Evolutionary conservation across 2,888 invertebrate genomes (phyloP).

Genomic region (Drosophila macrothrix): DNA sequence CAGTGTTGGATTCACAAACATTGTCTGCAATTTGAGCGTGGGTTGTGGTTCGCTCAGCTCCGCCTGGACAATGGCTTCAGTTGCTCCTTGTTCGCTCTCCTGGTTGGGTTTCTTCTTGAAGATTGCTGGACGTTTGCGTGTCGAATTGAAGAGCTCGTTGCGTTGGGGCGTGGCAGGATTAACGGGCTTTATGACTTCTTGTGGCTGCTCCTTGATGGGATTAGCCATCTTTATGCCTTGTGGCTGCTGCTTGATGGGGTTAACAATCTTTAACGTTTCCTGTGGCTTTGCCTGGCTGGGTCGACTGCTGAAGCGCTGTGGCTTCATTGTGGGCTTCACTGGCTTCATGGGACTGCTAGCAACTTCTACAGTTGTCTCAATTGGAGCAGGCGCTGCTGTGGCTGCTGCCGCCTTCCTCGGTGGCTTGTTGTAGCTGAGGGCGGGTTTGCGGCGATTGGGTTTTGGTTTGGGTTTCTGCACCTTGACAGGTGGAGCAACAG

Average conservation of each 20-base stretch:
- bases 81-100: constrained; percentile 43
- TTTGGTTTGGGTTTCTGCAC: constrained; percentile 72
- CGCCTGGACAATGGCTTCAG: constrained; percentile 46
- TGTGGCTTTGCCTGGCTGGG: constrained; percentile 63
- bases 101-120: constrained; percentile 66
- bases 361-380: constrained; percentile 19
- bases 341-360: neutral
- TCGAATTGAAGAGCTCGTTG: constrained; percentile 76
- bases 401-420: constrained; percentile 79
- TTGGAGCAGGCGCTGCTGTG: constrained; percentile 28
- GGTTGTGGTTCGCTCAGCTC: constrained; percentile 69
- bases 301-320: constrained; percentile 1
- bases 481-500: constrained; percentile 59
- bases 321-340: neutral
- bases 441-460: constrained; percentile 77
- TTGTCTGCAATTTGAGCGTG: constrained; percentile 68
- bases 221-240: constrained; percentile 13
- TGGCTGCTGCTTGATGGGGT: constrained; percentile 11
- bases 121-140: constrained; percentile 80
- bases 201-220: constrained; percentile 74
- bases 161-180: constrained; percentile 57
- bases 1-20: constrained; percentile 53
- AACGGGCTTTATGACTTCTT: constrained; percentile 50
- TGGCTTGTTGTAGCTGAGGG: constrained; percentile 61
- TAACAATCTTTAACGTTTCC: constrained; percentile 44